phyloP scores from a whole-genome alignment of 2,888 invertebrate genomes.

The Meiosimyza platycephala region DNA sequence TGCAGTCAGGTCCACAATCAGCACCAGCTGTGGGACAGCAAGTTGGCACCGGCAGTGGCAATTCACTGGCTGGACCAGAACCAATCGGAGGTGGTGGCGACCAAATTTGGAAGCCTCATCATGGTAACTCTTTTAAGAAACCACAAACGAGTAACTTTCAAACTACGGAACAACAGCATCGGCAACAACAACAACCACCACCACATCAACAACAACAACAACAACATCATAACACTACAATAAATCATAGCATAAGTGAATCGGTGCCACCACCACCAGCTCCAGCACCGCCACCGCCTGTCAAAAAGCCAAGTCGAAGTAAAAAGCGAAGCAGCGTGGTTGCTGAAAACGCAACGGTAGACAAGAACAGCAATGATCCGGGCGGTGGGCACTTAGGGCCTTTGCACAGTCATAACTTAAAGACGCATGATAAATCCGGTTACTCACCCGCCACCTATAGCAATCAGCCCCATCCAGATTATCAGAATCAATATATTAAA shows the following conservation, averaged over 20 bases:
- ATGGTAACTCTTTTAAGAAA: conserved; percentile 63
- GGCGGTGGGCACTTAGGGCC: conserved; percentile 55
- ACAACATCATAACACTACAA: conserved; percentile 54
- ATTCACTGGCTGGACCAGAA: conserved; percentile 53
- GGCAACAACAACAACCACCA: conserved; percentile 47
- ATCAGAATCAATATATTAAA: conserved; percentile 63
- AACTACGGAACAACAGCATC: conserved; percentile 55
- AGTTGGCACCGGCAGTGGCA: conserved; percentile 43
- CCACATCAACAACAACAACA: conserved; percentile 54
- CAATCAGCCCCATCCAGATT: conserved; percentile 52
- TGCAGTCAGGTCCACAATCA: conserved; percentile 41
- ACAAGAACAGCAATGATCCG: conserved; percentile 65
- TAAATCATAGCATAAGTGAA: conserved; percentile 46
- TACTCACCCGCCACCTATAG: conserved; percentile 51
- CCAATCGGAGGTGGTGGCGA: conserved; percentile 72
- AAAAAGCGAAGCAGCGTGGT: conserved; percentile 55
- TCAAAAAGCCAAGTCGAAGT: conserved; percentile 56
- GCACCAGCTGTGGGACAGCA: not conserved
- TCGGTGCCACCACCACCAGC: no score
- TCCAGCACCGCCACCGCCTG: not conserved
- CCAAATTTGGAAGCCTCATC: conserved; percentile 67
- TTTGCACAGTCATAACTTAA: conserved; percentile 42
- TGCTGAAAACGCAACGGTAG: conserved; percentile 51
- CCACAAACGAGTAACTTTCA: conserved; percentile 57
- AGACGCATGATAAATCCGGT: conserved; percentile 47